Evolutionary conservation across 2,113 vertebrate genomes (phyloP), one percentile per base, ranked within the genome.

Genomic region (Cryptotis parvus): DNA sequence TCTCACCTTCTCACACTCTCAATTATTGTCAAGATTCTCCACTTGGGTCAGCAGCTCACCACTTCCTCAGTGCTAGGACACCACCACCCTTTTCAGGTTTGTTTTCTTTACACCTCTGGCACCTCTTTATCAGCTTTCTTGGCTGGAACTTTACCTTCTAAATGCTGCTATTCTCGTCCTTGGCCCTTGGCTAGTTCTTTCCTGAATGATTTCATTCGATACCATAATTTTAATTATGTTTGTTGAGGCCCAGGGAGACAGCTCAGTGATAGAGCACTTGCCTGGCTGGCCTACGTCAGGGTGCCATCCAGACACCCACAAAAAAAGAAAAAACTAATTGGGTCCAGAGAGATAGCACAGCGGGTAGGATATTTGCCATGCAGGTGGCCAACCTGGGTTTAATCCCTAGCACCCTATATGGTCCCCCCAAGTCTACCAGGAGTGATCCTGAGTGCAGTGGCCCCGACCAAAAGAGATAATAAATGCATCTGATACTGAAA

Each of bases 111-210:
- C 49, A 83, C 93, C 61, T 89, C 63, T 63, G 39, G 26, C 58
- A 89, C 69, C 77, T 92, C 80, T 89, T 94, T 91, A 68, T 91
- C 73, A 41, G 43, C 11, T 91, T 89, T 45, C 68, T 45, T 91
- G 52, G 43, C 61, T 94, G 66, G 33, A 11, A 76, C 49, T 35
- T 89, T 52, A 92, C 27, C 20, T 91, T 89, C 52, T 74, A 73
- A 84, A 43, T 52, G 35, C 33, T 37, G 18, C 72, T 27, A 29
- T 82, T 31, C 37, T n/a, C 91, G 31, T 41, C 35, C 35, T 90
- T 85, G 35, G 79, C 43, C 43, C 33, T 31, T n/a, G 84, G 29
- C 29, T 29, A 76, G 27, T 80, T 69, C 31, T 78, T 79, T 29
- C 43, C n/a, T 77, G 74, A 39, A 24, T 81, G 74, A 91, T 63